A percentile compares a stretch with the other conserved stretches of the same genome.
phyloP scores from a whole-genome alignment of 1,140 invertebrate species.

The Drosophila obscura region DNA sequence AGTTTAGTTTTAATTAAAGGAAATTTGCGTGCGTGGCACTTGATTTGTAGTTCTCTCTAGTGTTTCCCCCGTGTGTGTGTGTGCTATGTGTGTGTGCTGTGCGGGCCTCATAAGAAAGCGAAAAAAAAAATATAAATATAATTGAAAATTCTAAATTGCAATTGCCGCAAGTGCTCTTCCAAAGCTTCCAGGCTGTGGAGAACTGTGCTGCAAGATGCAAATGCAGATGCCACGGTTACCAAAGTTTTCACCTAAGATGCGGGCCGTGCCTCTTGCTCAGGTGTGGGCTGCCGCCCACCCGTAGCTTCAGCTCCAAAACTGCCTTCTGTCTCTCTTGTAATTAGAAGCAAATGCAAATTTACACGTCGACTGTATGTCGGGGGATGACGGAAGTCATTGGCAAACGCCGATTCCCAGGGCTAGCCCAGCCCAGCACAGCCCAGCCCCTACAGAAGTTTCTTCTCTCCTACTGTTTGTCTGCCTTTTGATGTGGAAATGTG shows the following conservation, averaged over 20 bases:
- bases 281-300: no score
- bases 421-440: conserved; percentile 15
- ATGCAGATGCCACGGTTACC: conserved; percentile 44
- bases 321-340: conserved; percentile 48
- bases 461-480: conserved; percentile 14
- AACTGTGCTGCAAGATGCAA: conserved; percentile 15
- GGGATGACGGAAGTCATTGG: conserved; percentile 76
- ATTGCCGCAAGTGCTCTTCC: conserved; percentile 66
- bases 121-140: conserved; percentile 69
- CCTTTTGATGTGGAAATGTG: conserved; percentile 28
- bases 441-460: conserved; percentile 34
- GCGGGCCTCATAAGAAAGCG: conserved; percentile 47
- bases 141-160: conserved; percentile 80
- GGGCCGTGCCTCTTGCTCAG: conserved; percentile 8
- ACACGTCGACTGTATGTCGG: conserved; percentile 69
- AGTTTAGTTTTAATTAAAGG: conserved; percentile 81
- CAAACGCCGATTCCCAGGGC: conserved; percentile 47
- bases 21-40: conserved; percentile 78
- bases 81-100: conserved; percentile 1
- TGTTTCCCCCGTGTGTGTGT: conserved; percentile 45
- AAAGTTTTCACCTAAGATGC: conserved; percentile 50
- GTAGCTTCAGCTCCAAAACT: not conserved
- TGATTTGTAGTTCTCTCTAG: conserved; percentile 73
- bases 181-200: no score
- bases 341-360: conserved; percentile 81